These are phyloP conservation scores for Lypha dubia DNA, from an alignment of 2,888 invertebrate species.

Conservation along the genomic window DNA sequence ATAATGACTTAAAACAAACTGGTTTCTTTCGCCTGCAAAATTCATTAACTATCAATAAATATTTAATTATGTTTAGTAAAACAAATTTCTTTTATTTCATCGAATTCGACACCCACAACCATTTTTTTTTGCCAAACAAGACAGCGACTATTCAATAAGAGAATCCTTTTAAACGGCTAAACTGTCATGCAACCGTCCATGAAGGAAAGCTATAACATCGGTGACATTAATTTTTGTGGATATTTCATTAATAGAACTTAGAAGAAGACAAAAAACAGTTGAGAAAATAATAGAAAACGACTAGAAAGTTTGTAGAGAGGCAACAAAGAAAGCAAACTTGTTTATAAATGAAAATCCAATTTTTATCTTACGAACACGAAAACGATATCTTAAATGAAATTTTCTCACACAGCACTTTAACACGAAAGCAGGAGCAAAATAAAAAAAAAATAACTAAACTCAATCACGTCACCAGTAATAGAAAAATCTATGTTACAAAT, in stretches of 20 bases:
- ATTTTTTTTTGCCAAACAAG: not conserved
- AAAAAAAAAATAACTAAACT: too few relatives aligned
- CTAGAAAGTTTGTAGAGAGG: not conserved
- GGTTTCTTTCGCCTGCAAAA: too few relatives aligned
- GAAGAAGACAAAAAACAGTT: not conserved
- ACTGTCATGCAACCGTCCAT: not conserved
- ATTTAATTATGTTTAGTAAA: too few relatives aligned
- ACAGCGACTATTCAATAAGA: slow-evolving; percentile 30
- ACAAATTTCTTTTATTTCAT: not conserved
- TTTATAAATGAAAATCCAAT: slow-evolving; percentile 68
- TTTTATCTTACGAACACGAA: slow-evolving; percentile 58
- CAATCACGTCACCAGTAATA: slow-evolving; percentile 25
- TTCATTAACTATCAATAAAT: too few relatives aligned
- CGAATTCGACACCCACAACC: too few relatives aligned
- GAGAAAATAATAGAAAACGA: not conserved
- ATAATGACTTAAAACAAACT: too few relatives aligned
- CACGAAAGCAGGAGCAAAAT: not conserved
- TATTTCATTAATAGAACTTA: slow-evolving; percentile 57
- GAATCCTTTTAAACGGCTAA: not conserved
- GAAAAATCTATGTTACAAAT: slow-evolving; percentile 5
- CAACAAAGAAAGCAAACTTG: slow-evolving; percentile 45
- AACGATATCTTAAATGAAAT: slow-evolving; percentile 62
- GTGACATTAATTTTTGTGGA: slow-evolving; percentile 54
- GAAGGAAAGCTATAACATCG: slow-evolving; percentile 29
- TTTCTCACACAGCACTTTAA: not conserved